Evolutionary conservation across 2,888 invertebrate genomes (phyloP), one percentile per base, ranked within the genome.

Genomic region (Xylota sylvarum): DNA sequence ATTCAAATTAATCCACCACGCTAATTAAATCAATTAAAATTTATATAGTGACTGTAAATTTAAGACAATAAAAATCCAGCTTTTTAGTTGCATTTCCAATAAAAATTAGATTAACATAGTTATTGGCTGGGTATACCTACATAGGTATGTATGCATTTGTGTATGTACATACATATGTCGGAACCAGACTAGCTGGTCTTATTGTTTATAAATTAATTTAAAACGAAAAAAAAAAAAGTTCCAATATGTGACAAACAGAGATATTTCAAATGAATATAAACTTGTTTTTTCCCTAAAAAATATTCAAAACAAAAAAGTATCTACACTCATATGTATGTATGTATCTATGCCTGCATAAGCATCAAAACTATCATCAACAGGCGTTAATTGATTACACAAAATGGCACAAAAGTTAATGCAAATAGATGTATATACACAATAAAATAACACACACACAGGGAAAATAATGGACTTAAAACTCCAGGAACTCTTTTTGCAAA

Each of bases 391-490:
- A 46, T 67, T 67, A 46, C 43, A 23, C 50, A 23, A 50, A 50
- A 23, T 50, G 50, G 10, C 10, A 19, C 23, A 50, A 9, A 50
- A 46, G 17, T 46, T 46, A 5, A 9, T 17, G 14, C 7, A 46
- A 17, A 14, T 5, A 14, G 14, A 23, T 4, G 9, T 23, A 23
- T 19, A 17, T 9, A 23, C 23, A 50, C 10, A 48, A 2, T 12
- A 37, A 14, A 30, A 19, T 7, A 9, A 73, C 64, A 14, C 58
- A 37, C 30, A 10, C 40, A 37, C 19, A 40, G 19, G 58, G 64
- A 65, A 70, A 70, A 65, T 72, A 72, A 77, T 52, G 35, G 48
- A 64, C 56, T 74, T 40, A 55, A 74, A 74, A 62, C 4, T 46
- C 23, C 46, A 50, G 23, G 12, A 50, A 50, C 37, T 17, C 50